Percentiles rank a stretch among this genome's conserved stretches.
These are phyloP conservation scores for Trachymyrmex septentrionalis DNA, from an alignment of 1,140 invertebrate species.

Conservation along the genomic window DNA sequence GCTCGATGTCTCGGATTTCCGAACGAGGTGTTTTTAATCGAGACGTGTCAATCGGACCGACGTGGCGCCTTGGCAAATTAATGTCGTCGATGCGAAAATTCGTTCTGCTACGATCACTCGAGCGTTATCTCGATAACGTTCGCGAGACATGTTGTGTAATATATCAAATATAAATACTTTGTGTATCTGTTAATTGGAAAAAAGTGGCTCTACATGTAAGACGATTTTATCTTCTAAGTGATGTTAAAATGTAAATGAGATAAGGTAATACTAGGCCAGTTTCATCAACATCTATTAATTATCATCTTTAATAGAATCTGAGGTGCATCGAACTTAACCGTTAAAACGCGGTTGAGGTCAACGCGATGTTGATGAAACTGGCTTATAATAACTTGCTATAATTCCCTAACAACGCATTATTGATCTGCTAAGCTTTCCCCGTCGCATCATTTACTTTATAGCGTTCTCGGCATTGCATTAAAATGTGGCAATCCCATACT, in stretches of 20 bases:
- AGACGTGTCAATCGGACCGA: slow-evolving; percentile 45
- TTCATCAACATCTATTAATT: slow-evolving; percentile 10
- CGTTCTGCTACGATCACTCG: not conserved
- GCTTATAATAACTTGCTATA: slow-evolving; percentile 18
- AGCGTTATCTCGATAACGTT: not conserved
- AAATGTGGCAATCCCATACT: not conserved
- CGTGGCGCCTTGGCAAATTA: slow-evolving; percentile 39
- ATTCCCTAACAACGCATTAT: slow-evolving; percentile 49
- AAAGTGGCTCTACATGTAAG: not conserved
- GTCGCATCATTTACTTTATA: slow-evolving; percentile 25
- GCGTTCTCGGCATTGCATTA: slow-evolving; percentile 17
- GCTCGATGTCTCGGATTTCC: slow-evolving; percentile 66
- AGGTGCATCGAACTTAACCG: not conserved
- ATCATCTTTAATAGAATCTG: not conserved
- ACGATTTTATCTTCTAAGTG: not conserved
- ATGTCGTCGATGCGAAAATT: slow-evolving; percentile 7
- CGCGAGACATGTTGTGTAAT: not conserved
- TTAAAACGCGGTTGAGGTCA: slow-evolving; percentile 22
- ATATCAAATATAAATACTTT: slow-evolving; percentile 50
- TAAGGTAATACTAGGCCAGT: not conserved
- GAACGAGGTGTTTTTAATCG: slow-evolving; percentile 34
- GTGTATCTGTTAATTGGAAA: slow-evolving; percentile 12
- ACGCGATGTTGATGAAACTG: slow-evolving; percentile 15
- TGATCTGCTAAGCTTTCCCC: not conserved
- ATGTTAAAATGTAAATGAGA: slow-evolving; percentile 10